Evolutionary conservation across 2,888 invertebrate species (phyloP).

Genomic region (Drosophila neoperkinsi): DNA sequence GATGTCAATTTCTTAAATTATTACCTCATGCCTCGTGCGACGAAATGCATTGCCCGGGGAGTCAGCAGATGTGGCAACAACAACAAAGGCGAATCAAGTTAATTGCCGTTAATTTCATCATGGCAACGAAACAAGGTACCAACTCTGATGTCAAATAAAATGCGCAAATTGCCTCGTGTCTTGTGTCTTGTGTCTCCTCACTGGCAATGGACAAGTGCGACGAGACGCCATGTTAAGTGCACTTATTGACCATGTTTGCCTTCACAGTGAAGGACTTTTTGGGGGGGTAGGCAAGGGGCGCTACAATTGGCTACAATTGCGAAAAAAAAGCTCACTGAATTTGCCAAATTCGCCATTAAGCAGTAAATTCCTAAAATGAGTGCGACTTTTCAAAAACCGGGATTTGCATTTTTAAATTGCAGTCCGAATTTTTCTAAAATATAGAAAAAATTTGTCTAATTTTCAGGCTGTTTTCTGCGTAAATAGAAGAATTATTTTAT

Average conservation of each 20-base stretch:
- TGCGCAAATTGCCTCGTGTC: slow-evolving; percentile 67
- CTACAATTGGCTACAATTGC: background rate
- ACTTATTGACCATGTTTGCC: slow-evolving; percentile 32
- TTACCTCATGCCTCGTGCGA: slow-evolving; percentile 61
- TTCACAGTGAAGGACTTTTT: slow-evolving; percentile 1
- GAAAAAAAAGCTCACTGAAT: background rate
- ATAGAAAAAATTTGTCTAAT: no score
- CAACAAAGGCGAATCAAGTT: slow-evolving; percentile 75
- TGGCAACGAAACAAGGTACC: slow-evolving; percentile 39
- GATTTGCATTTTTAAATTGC: no score
- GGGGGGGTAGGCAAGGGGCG: background rate
- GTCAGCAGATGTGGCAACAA: slow-evolving; percentile 11
- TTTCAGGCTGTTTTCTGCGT: background rate
- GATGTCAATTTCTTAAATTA: slow-evolving; percentile 78
- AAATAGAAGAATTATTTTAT: background rate
- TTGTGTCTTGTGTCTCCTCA: background rate
- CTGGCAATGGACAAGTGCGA: slow-evolving; percentile 36
- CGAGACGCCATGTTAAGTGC: slow-evolving; percentile 48
- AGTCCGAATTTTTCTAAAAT: no score
- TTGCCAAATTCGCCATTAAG: background rate
- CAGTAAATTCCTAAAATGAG: background rate
- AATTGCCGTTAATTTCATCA: slow-evolving; percentile 78
- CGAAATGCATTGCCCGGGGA: slow-evolving; percentile 45
- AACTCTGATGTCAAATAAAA: slow-evolving; percentile 68
- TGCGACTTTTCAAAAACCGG: background rate